A percentile compares a stretch with the other conserved stretches of the same genome.
phyloP scores from a whole-genome alignment of 2,797 vertebrate species.

The Pipistrellus pygmaeus region DNA sequence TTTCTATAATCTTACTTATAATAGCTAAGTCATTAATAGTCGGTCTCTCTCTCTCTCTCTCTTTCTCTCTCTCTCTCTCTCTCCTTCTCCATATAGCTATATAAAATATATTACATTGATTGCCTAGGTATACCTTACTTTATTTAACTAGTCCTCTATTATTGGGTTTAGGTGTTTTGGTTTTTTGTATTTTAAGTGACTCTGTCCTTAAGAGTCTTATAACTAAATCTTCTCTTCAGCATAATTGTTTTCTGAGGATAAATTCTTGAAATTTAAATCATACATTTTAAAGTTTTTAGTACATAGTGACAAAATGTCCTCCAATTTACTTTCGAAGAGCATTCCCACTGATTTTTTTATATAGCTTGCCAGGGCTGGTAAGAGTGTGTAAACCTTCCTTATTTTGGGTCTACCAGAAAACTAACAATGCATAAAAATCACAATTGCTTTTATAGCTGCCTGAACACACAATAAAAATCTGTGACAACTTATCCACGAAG shows the following conservation, averaged over 20 bases:
- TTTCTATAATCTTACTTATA: neutral
- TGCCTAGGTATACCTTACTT: neutral
- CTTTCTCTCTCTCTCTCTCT: neutral
- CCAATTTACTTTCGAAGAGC: neutral
- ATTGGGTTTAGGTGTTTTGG: neutral
- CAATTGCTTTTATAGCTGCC: slow-evolving; percentile 76
- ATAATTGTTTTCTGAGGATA: slow-evolving; percentile 21
- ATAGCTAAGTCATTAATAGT: neutral
- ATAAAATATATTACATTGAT: neutral
- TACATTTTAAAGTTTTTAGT: neutral
- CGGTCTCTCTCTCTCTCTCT: neutral
- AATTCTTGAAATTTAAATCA: neutral
- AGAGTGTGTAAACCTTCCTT: neutral
- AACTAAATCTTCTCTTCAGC: neutral
- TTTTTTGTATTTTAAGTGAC: slow-evolving; percentile 31
- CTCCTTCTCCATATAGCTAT: neutral
- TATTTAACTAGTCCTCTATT: slow-evolving; percentile 16
- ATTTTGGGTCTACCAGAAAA: slow-evolving; percentile 12
- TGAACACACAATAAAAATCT: slow-evolving; percentile 84
- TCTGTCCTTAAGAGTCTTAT: neutral
- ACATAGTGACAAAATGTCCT: neutral
- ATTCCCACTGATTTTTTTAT: slow-evolving; percentile 38
- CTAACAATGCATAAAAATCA: neutral
- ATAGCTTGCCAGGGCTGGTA: neutral
- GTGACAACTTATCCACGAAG: slow-evolving; percentile 66